Evolutionary conservation across 1,140 invertebrate species (phyloP).

Genomic region (Brachystomella parvula): DNA sequence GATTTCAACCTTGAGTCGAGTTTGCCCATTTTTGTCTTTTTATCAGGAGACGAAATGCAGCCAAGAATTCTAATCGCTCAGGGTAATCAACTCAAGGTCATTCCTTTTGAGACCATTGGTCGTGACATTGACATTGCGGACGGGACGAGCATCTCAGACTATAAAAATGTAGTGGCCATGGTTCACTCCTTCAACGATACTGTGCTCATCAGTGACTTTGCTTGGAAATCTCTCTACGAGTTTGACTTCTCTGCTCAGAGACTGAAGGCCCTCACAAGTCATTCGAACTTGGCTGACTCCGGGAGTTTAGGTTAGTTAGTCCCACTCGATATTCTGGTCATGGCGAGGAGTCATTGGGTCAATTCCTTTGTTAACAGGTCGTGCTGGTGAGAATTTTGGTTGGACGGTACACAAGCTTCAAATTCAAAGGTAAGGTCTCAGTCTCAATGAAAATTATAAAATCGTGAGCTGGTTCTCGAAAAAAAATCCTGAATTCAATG

Average conservation of each 20-base stretch:
- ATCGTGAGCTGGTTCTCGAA: too few relatives aligned
- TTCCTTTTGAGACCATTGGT: slow-evolving; percentile 41
- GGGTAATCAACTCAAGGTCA: slow-evolving; percentile 43
- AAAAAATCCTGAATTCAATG: neutral
- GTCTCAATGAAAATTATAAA: too few relatives aligned
- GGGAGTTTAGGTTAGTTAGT: slow-evolving; percentile 53
- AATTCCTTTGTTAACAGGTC: too few relatives aligned
- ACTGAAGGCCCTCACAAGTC: slow-evolving; percentile 43
- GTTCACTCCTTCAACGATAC: slow-evolving; percentile 30
- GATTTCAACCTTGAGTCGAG: too few relatives aligned
- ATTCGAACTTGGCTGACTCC: slow-evolving; percentile 50
- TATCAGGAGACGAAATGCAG: slow-evolving; percentile 29
- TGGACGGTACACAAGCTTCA: too few relatives aligned
- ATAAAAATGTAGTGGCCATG: slow-evolving; percentile 20
- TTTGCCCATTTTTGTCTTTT: slow-evolving; percentile 14
- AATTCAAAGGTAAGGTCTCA: too few relatives aligned
- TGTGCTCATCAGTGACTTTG: slow-evolving; percentile 39
- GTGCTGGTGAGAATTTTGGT: slow-evolving; percentile 47
- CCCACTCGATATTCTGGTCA: neutral
- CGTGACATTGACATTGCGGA: slow-evolving; percentile 38
- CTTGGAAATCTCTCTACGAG: slow-evolving; percentile 38
- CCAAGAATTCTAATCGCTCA: slow-evolving; percentile 41
- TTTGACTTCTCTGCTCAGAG: slow-evolving; percentile 26
- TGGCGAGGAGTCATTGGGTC: neutral
- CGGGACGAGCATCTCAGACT: neutral